These are phyloP conservation scores for Sycophaga agraensis DNA, from an alignment of 1,140 invertebrate species.

Conservation along the genomic window DNA sequence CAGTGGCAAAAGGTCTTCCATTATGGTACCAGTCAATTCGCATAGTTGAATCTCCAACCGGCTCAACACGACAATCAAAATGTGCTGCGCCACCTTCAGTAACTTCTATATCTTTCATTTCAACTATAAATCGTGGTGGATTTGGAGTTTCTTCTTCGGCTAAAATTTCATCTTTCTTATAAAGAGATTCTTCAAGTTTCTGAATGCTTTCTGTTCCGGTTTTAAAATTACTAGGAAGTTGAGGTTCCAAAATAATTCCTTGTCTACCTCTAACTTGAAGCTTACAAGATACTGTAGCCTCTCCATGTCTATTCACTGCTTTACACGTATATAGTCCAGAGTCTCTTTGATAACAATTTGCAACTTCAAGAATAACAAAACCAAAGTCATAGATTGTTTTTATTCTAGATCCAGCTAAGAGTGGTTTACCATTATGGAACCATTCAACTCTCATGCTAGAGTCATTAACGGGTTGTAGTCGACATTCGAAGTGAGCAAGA, in stretches of 20 bases:
- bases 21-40: slow-evolving; percentile 94
- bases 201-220: slow-evolving; percentile 86
- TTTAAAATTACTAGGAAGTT: slow-evolving; percentile 82
- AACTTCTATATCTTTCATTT: slow-evolving; percentile 81
- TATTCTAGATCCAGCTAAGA: slow-evolving; percentile 82
- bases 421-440: slow-evolving; percentile 93
- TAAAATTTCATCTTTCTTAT: slow-evolving; percentile 81
- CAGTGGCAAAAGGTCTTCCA: slow-evolving; percentile 83
- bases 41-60: slow-evolving; percentile 82
- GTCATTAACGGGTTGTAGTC: slow-evolving; percentile 86
- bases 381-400: slow-evolving; percentile 94
- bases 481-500: slow-evolving; percentile 89
- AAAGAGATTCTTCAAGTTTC: slow-evolving; percentile 84
- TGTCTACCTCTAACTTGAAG: slow-evolving; percentile 82
- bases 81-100: slow-evolving; percentile 85
- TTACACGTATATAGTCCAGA: slow-evolving; percentile 89
- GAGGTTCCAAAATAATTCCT: slow-evolving; percentile 88
- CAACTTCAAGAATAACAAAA: slow-evolving; percentile 89
- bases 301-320: slow-evolving; percentile 86
- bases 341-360: slow-evolving; percentile 84
- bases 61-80: slow-evolving; percentile 89
- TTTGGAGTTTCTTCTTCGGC: slow-evolving; percentile 82
- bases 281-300: slow-evolving; percentile 83
- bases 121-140: slow-evolving; percentile 82
- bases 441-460: slow-evolving; percentile 92